Evolutionary conservation across 2,113 vertebrate species (phyloP).

Genomic region (Perca fluviatilis): DNA sequence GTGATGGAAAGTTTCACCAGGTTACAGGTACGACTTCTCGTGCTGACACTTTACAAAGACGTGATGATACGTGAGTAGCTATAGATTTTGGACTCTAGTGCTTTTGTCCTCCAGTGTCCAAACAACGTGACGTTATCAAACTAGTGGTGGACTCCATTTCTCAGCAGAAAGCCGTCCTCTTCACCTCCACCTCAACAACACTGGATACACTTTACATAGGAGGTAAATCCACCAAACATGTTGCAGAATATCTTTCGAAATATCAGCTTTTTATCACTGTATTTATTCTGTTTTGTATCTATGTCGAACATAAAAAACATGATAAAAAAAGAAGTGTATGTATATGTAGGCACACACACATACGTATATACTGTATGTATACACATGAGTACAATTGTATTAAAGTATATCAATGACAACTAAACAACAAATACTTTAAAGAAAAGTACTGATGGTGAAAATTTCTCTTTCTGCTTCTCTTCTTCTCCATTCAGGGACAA

Average conservation of each 20-base stretch:
- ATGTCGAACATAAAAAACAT: too few relatives aligned
- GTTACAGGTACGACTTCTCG: constrained; percentile 84
- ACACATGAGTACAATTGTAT: too few relatives aligned
- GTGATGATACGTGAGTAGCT: not conserved
- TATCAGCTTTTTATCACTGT: not conserved
- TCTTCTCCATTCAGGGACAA: constrained; percentile 36
- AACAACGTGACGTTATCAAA: constrained; percentile 73
- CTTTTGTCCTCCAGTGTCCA: constrained; percentile 80
- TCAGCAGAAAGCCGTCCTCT: constrained; percentile 62
- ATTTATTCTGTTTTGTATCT: too few relatives aligned
- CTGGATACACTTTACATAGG: constrained; percentile 84
- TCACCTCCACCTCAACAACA: not conserved
- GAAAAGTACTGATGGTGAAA: not conserved
- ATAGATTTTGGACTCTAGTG: not conserved
- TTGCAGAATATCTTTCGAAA: not conserved
- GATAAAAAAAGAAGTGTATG: too few relatives aligned
- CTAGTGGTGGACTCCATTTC: constrained; percentile 81
- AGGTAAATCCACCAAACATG: constrained; percentile 74
- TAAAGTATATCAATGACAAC: not conserved
- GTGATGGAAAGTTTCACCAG: constrained; percentile 86
- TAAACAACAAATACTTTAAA: not conserved
- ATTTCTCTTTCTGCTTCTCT: constrained; percentile 6
- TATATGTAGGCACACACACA: too few relatives aligned
- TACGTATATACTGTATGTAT: too few relatives aligned
- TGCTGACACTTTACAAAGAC: not conserved